phyloP scores from a whole-genome alignment of 2,888 invertebrate species.

The Malachius bipustulatus region DNA sequence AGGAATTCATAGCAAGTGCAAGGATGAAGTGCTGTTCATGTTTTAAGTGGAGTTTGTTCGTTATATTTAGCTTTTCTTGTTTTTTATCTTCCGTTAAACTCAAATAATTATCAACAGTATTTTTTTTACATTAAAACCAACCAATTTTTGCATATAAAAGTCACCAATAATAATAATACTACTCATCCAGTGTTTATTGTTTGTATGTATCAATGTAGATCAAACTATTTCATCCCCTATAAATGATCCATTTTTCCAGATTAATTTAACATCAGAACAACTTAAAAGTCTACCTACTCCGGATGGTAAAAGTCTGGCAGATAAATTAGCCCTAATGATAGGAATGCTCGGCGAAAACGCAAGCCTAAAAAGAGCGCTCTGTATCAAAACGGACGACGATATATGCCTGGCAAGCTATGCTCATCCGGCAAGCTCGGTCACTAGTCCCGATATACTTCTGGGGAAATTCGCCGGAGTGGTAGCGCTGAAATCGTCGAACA shows the following conservation, averaged over 20 bases:
- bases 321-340: slow-evolving; percentile 73
- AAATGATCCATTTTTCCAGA: slow-evolving; percentile 35
- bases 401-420: slow-evolving; percentile 57
- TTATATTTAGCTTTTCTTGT: too few species aligned
- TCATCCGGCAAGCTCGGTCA: slow-evolving; percentile 57
- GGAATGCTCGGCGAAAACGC: slow-evolving; percentile 90
- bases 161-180: too few species aligned
- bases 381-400: slow-evolving; percentile 50
- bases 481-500: slow-evolving; percentile 46
- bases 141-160: too few species aligned
- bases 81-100: too few species aligned
- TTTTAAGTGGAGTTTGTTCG: too few species aligned
- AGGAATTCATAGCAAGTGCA: too few species aligned
- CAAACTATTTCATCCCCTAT: too few species aligned
- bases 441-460: slow-evolving; percentile 39
- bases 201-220: too few species aligned
- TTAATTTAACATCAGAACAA: slow-evolving; percentile 53
- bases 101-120: too few species aligned
- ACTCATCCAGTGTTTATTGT: too few species aligned
- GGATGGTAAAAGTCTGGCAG: slow-evolving; percentile 62
- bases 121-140: too few species aligned
- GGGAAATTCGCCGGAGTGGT: slow-evolving; percentile 83
- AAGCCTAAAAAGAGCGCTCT: slow-evolving; percentile 61
- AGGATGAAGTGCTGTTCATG: too few species aligned
- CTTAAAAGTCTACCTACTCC: slow-evolving; percentile 48